These are phyloP conservation scores for Numida meleagris DNA, from an alignment of 2,113 vertebrate species.

Conservation along the genomic window DNA sequence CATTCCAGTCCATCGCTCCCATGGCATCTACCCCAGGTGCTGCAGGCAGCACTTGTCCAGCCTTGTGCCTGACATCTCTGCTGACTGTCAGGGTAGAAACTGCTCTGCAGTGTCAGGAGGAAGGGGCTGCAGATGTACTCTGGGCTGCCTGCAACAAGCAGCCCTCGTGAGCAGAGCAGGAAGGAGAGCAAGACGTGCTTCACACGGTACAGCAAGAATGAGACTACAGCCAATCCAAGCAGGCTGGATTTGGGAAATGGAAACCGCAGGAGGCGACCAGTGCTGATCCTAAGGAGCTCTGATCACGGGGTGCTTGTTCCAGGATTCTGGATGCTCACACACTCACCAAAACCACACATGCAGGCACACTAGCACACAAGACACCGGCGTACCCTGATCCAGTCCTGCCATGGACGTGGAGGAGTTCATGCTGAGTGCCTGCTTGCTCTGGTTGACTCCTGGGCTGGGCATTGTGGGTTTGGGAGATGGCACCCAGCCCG, in stretches of 20 bases:
- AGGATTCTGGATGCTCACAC: too few relatives aligned
- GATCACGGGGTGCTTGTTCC: too few relatives aligned
- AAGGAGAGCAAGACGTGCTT: not conserved
- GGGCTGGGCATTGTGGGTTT: conserved; percentile 93
- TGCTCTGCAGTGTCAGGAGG: not conserved
- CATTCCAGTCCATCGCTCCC: not conserved
- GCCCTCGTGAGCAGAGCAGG: not conserved
- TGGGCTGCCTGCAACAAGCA: not conserved
- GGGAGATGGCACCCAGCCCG: conserved; percentile 91
- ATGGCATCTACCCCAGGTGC: not conserved
- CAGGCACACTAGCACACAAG: fast-evolving
- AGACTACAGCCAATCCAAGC: not conserved
- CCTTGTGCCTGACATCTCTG: not conserved
- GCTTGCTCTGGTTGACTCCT: conserved; percentile 81
- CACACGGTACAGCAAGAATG: not conserved
- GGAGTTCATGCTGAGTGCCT: conserved; percentile 75
- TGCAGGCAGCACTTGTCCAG: not conserved
- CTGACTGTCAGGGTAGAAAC: not conserved
- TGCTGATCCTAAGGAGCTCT: not conserved
- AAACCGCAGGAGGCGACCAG: not conserved
- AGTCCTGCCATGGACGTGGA: conserved; percentile 73
- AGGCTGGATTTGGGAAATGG: not conserved
- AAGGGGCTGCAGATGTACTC: not conserved
- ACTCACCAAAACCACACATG: not conserved
- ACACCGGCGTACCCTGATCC: conserved; percentile 72